A percentile compares a stretch with the other conserved stretches of the same genome.
These are phyloP conservation scores for Arbacia lixula DNA, from an alignment of 53 echinoderm and acorn worm genomes.

Conservation along the genomic window DNA sequence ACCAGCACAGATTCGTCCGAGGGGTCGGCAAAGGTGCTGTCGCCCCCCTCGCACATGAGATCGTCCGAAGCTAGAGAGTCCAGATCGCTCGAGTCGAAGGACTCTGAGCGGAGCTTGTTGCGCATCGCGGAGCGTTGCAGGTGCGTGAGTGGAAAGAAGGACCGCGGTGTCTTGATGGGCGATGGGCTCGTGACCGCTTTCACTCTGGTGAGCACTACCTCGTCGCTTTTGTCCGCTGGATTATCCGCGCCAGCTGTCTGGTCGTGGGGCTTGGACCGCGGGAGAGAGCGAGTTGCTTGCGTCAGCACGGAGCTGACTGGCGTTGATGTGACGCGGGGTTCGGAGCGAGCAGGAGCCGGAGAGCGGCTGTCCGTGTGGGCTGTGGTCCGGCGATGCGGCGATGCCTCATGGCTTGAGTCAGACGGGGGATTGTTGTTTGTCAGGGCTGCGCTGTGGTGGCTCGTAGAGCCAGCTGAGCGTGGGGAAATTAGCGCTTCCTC, in stretches of 20 bases:
- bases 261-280: constrained; percentile 15
- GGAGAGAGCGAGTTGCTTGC: not conserved
- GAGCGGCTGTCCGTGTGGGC: constrained; percentile 17
- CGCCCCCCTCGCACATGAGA: constrained; percentile 84
- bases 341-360: not conserved
- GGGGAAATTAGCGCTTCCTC: constrained; percentile 53
- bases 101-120: constrained; percentile 57
- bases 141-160: constrained; percentile 59
- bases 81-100: constrained; percentile 82
- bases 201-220: constrained; percentile 43
- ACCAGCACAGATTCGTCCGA: constrained; percentile 38
- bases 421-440: constrained; percentile 39
- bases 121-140: constrained; percentile 81
- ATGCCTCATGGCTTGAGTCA: constrained; percentile 39
- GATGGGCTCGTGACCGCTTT: constrained; percentile 45
- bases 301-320: no score
- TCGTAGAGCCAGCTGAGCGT: constrained; percentile 7
- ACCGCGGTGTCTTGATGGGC: constrained; percentile 45
- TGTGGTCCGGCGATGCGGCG: no score
- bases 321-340: not conserved
- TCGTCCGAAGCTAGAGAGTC: constrained; percentile 96
- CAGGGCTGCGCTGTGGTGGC: constrained; percentile 10
- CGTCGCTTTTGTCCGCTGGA: not conserved
- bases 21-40: constrained; percentile 33
- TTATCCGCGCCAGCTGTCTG: constrained; percentile 17